phyloP scores from a whole-genome alignment of 2,888 invertebrate species.

The Eupithecia vulgata region DNA sequence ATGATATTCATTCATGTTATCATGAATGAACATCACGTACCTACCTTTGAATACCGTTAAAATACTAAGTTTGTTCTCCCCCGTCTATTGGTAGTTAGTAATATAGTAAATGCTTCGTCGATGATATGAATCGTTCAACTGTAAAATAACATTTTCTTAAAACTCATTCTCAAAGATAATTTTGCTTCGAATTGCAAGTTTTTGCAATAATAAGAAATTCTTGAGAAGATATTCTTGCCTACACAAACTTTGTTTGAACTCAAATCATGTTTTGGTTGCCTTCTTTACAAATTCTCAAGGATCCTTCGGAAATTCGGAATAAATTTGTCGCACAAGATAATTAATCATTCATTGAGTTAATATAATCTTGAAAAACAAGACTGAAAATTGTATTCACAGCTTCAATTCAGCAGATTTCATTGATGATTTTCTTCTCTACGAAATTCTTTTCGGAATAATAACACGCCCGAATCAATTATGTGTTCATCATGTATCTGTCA shows the following conservation, averaged over 20 bases:
- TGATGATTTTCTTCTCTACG: not conserved
- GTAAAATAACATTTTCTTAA: slow-evolving; percentile 2
- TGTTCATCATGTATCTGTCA: not conserved
- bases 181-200: not conserved
- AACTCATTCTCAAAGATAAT: not conserved
- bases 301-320: not conserved
- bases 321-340: not conserved
- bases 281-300: not conserved
- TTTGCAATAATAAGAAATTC: not conserved
- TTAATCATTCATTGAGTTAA: slow-evolving; percentile 6
- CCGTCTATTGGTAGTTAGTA: not conserved
- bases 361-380: not conserved
- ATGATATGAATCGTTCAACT: slow-evolving; percentile 7
- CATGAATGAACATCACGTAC: too few relatives aligned
- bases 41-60: too few relatives aligned
- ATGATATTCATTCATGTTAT: not conserved
- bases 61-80: slow-evolving; percentile 3
- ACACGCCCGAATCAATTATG: not conserved
- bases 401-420: not conserved
- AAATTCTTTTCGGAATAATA: not conserved
- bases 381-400: not conserved
- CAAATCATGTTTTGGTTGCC: not conserved
- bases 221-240: not conserved
- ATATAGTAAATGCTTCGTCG: not conserved
- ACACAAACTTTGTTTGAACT: not conserved